Conservation (phyloP, 2,888 invertebrate genomes). For the Hyppa rectilinea region DNA sequence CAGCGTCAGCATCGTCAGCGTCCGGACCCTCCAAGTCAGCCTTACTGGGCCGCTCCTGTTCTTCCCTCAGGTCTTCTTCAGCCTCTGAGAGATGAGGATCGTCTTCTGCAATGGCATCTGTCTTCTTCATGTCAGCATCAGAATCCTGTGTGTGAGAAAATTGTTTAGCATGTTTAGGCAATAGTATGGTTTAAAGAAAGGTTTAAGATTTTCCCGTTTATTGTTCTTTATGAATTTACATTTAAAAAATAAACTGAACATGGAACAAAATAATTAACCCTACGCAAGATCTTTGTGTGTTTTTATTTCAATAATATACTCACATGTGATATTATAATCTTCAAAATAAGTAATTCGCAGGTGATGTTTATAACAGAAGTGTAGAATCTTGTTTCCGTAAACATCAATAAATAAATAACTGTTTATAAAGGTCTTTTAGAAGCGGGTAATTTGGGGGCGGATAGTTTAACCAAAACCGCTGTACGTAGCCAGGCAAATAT, state of each 20-base stretch:
- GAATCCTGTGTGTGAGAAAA: conserved; percentile 70
- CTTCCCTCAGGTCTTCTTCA: conserved; percentile 71
- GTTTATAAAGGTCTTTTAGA: too few species aligned
- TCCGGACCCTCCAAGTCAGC: conserved; percentile 73
- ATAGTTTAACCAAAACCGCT: too few species aligned
- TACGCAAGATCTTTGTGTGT: not conserved
- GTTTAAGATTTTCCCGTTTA: not conserved
- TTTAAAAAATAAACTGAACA: not conserved
- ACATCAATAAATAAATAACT: not conserved
- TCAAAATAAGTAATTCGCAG: not conserved
- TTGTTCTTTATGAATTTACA: not conserved
- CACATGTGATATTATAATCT: not conserved
- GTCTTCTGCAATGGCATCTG: conserved; percentile 93
- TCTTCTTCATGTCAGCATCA: conserved; percentile 92
- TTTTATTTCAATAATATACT: not conserved
- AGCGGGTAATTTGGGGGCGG: too few species aligned
- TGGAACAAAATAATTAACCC: not conserved
- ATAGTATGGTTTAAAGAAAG: too few species aligned
- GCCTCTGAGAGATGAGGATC: conserved; percentile 86
- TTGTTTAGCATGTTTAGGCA: not conserved
- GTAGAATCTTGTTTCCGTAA: not conserved
- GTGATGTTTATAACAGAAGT: too few species aligned
- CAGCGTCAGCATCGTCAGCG: conserved; percentile 46
- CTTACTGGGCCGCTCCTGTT: conserved; percentile 76
- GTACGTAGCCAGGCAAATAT: too few species aligned